phyloP scores from a whole-genome alignment of 2,113 vertebrate genomes.

The Cepphus grylle region DNA sequence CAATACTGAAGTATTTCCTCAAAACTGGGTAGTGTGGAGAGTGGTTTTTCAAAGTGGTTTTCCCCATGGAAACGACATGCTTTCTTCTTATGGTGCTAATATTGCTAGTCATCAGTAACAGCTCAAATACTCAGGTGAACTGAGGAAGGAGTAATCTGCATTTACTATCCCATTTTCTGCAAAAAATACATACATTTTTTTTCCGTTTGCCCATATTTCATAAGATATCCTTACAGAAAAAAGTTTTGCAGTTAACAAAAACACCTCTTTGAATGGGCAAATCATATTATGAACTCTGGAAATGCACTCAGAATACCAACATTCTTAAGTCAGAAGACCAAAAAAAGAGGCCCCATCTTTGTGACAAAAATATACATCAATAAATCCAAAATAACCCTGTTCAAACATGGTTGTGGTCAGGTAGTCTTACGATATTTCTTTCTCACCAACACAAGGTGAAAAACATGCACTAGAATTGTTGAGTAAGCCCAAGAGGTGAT shows the following conservation, averaged over 20 bases:
- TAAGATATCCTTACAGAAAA: background rate
- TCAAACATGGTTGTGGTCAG: slow-evolving; percentile 50
- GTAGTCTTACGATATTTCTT: background rate
- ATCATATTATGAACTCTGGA: background rate
- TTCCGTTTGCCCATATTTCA: background rate
- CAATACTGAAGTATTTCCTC: background rate
- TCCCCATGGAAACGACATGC: background rate
- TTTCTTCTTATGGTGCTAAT: background rate
- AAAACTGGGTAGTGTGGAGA: background rate
- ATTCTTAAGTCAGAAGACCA: background rate
- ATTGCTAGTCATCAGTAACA: background rate
- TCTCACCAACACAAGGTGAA: background rate
- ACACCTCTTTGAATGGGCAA: background rate
- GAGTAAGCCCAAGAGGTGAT: background rate
- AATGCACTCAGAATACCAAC: slow-evolving; percentile 2
- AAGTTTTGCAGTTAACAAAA: background rate
- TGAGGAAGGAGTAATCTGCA: background rate
- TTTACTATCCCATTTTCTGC: background rate
- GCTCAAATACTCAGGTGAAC: background rate
- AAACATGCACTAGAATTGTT: background rate
- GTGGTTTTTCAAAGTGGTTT: background rate
- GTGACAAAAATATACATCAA: background rate
- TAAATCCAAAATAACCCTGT: background rate
- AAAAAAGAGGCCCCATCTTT: background rate
- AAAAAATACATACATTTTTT: background rate